Percentiles rank a stretch among this genome's conserved stretches.
Conservation (phyloP, 1,140 invertebrate species). For the Micrasema longulum region DNA sequence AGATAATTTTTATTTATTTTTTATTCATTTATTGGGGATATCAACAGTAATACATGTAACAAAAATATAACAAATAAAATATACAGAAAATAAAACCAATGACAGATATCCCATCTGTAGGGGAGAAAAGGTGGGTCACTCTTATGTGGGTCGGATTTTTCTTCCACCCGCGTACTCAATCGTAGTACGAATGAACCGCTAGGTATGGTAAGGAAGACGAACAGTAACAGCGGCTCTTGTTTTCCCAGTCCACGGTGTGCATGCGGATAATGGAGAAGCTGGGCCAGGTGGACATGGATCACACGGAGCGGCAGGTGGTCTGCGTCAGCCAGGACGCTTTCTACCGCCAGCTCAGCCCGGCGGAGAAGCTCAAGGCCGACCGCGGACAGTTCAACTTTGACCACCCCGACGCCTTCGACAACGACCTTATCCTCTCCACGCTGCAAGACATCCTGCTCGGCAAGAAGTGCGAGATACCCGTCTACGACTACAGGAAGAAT, state of each 20-base stretch:
- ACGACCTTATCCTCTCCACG: constrained; percentile 83
- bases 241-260: constrained; percentile 91
- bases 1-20: too few relatives aligned
- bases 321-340: constrained; percentile 97
- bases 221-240: too few relatives aligned
- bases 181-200: too few relatives aligned
- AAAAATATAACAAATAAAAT: too few relatives aligned
- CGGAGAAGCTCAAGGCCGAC: constrained; percentile 86
- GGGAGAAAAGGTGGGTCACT: too few relatives aligned
- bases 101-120: too few relatives aligned
- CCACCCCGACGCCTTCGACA: constrained; percentile 95
- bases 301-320: constrained; percentile 89
- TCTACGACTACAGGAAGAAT: constrained; percentile 91
- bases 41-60: too few relatives aligned
- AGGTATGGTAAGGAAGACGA: too few relatives aligned
- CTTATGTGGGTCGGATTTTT: too few relatives aligned
- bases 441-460: constrained; percentile 86
- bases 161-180: too few relatives aligned
- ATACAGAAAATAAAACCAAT: too few relatives aligned
- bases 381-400: constrained; percentile 97
- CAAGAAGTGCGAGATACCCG: constrained; percentile 86
- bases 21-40: too few relatives aligned
- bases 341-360: constrained; percentile 86
- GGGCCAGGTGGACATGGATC: constrained; percentile 90
- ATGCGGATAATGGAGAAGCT: constrained; percentile 94